Evolutionary conservation across 2,888 invertebrate species (phyloP), one percentile per base, ranked within the genome.

Genomic region (Dendrolimus houi): DNA sequence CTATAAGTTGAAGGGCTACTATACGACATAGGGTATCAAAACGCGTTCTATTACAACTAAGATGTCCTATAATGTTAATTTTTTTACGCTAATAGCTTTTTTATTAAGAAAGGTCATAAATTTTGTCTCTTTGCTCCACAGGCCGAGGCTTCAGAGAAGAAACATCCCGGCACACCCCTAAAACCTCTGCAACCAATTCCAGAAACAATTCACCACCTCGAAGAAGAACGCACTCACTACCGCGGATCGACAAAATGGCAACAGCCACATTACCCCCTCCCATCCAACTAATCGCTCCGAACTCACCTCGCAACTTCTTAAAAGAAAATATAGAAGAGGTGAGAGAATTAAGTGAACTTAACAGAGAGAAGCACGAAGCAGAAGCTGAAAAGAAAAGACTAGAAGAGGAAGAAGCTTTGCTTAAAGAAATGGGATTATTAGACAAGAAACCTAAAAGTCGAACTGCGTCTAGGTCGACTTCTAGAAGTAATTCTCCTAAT

Each of bases 101-200:
- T 29, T 29, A 54, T 55, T 52, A 17, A 55, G 55, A 56, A n/a
- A 55, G 8, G 52, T 40, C 14, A 3, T 54, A 9, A 41, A 12
- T 54, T 59, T 57, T 29, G n/a, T 10, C 52, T 54, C n/a, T 52
- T 10, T 29, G 63, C 60, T 64, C 62, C 58, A 59, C 65, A 89
- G 89, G 89, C 78, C 92, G 72, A 84, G 93, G 74, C 85, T 93
- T 86, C 62, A 77, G 86, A 66, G 87, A 87, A 77, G 87, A 87
- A 52, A 90, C 89, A 8, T 92, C 93, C 7, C 85, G 92, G 10
- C 92, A 92, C 61, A 92, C 92, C 12, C 92, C 93, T 6, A 83
- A 74, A 67, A 83, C 86, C 47, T 88, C 89, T 55, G 81, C 85
- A 52, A 67, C 79, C 54, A 88, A 86, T 64, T 91, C 91, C 53